Base-by-base conservation (phyloP, 2,797 vertebrate genomes). In the Eremophila alpestris region DNA sequence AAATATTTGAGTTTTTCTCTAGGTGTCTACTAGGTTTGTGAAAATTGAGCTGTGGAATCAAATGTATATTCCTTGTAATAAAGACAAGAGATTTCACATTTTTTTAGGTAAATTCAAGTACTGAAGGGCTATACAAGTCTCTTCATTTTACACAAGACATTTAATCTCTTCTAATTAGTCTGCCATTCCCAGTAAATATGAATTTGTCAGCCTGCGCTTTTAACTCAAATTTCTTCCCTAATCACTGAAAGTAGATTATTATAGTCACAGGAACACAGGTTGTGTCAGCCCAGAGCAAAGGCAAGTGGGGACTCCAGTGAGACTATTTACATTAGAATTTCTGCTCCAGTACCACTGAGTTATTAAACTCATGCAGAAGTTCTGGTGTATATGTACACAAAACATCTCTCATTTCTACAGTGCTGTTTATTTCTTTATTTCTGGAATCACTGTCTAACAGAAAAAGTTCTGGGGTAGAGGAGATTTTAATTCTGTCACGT, bases 391-490 rank as follows among this genome's bases (percentile, higher is more conserved):
- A 32, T 8, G 1, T 9, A 13, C 36, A 30, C 11, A 51, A 70
- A 70, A 67, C 7, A 10, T 49, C 16, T 67, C 36, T 65, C 75
- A 75, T 32, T 23, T 32, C 16, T 67, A 24, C 12, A 40, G 15
- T 10, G 27, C 17, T 45, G 23, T 23, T 80, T 65, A 32, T 56
- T 48, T 54, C 12, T 46, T 74, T 30, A 19, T 77, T 79, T 45
- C 22, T 76, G 20, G 30, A 29, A 34, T 55, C 27, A 27, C 40
- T 58, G 2, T 36, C 13, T 29, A 49, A 30, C 9, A 67, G 2
- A 0, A 3, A 64, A 17, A n/a, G 10, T 36, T 88, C 3, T 0
- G 0, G 9, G 11, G 9, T 12, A 46, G 5, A 20, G 36, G 17
- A 38, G 21, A 14, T 40, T 82, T 75, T 17, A 41, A 29, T 43